Base-by-base conservation (phyloP, 2,797 vertebrate genomes). In the Epinephelus awoara region DNA sequence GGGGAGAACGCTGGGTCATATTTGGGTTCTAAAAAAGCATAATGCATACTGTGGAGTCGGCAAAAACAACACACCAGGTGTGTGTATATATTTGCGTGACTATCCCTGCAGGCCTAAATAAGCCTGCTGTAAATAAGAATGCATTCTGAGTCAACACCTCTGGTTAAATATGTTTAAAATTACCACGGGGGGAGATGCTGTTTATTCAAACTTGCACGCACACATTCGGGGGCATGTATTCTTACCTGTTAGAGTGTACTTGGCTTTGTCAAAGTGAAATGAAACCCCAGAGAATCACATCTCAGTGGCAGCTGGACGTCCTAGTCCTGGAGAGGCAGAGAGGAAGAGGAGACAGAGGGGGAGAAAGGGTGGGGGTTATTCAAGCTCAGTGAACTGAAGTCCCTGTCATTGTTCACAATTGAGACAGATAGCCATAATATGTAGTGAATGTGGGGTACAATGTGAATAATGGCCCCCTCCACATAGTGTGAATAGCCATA, bases 231-330 rank as follows among this genome's bases (percentile, higher is more conserved):
- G 5, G 19, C 14, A 56, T 40, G 69, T 21, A 46, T 78, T 69
- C 88, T 83, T 92, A 95, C 94, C 93, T 91, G 79, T 85, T 77
- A 55, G 59, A 62, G 73, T 85, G 82, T 82, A 25, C 77, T 89
- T 91, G 85, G 85, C 84, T 89, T 77, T 74, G 85, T 93, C 77
- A 79, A 83, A 88, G 84, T 77, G 79, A 88, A 90, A 85, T 86
- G 51, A 82, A 91, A 58, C 73, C 84, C 86, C 83, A 89, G 84
- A 85, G 91, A 93, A 86, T 95, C 93, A 94, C 93, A 94, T 95
- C 92, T 94, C 94, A 95, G 29, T 85, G 82, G 84, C 89, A 80
- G 85, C 85, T 86, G 84, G 85, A 88, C 77, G 52, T 83, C 80
- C 73, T 73, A 79, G 89, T 90, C 92, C 94, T 94, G 80, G 9